phyloP scores from a whole-genome alignment of 2,113 vertebrate genomes.

The Myxocyprinus asiaticus region DNA sequence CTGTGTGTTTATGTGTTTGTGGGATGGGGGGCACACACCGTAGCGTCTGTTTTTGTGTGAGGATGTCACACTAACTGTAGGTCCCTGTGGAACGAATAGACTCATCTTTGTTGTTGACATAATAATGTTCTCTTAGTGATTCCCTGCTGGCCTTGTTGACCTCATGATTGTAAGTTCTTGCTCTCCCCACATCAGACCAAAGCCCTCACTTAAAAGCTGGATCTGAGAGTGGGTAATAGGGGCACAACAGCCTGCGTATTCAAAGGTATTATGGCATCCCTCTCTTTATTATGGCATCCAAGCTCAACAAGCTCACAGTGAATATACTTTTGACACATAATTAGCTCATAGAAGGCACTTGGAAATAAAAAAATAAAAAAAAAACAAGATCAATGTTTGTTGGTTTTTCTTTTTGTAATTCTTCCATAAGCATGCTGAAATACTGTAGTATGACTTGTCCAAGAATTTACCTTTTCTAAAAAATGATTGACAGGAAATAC shows the following conservation, averaged over 20 bases:
- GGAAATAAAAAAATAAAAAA: too few relatives aligned
- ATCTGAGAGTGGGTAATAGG: neutral
- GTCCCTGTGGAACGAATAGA: slow-evolving; percentile 58
- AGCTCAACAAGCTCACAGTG: slow-evolving; percentile 33
- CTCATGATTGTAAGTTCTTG: slow-evolving; percentile 34
- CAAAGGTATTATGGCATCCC: slow-evolving; percentile 43
- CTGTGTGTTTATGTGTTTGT: slow-evolving; percentile 51
- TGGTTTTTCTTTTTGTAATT: slow-evolving; percentile 8
- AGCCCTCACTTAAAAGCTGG: slow-evolving; percentile 44
- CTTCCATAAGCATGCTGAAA: neutral
- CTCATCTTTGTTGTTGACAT: slow-evolving; percentile 68
- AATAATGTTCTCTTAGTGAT: slow-evolving; percentile 68
- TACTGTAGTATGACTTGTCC: too few relatives aligned
- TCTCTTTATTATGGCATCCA: slow-evolving; percentile 36
- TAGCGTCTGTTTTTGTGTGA: slow-evolving; percentile 43
- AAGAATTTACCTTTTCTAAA: too few relatives aligned
- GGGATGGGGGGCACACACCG: neutral
- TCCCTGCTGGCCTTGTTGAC: slow-evolving; percentile 61
- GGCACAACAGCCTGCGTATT: neutral
- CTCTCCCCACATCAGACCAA: slow-evolving; percentile 44
- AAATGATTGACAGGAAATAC: too few relatives aligned
- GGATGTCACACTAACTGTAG: slow-evolving; percentile 57
- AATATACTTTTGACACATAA: slow-evolving; percentile 30
- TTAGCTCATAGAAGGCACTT: slow-evolving; percentile 5
- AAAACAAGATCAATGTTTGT: slow-evolving; percentile 8